Percentiles rank a stretch among this genome's conserved stretches.
phyloP scores from a whole-genome alignment of 1,140 invertebrate genomes.

The Eurosta solidaginis region DNA sequence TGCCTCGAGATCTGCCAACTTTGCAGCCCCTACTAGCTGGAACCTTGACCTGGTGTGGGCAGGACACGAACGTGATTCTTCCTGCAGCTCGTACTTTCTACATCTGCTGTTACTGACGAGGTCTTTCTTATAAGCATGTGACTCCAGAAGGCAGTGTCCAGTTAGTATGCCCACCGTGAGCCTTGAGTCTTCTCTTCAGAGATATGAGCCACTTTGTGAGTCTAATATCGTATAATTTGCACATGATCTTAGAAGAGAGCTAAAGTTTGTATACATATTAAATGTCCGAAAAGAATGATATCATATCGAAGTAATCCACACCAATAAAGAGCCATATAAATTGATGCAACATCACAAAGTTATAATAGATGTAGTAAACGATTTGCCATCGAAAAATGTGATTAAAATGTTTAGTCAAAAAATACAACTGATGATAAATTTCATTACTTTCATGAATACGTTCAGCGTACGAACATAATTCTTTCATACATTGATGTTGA shows the following conservation, averaged over 20 bases:
- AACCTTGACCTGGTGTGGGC: no score
- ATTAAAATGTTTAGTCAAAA: constrained; percentile 40
- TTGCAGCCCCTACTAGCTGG: no score
- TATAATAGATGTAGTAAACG: constrained; percentile 49
- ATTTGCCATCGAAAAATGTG: constrained; percentile 50
- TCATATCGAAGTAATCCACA: neutral
- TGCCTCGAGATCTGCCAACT: no score
- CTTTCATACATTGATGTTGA: neutral
- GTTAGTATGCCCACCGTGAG: no score
- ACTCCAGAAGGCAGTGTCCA: no score
- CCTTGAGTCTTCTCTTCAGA: constrained; percentile 19
- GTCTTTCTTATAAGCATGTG: no score
- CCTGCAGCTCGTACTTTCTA: no score
- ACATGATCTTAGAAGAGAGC: constrained; percentile 18
- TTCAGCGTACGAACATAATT: neutral
- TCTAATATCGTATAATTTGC: no score
- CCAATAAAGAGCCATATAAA: constrained; percentile 23
- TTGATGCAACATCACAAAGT: constrained; percentile 41
- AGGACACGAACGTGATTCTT: no score
- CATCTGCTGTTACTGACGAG: no score
- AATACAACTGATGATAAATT: constrained; percentile 46
- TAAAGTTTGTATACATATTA: constrained; percentile 26
- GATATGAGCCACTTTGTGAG: no score
- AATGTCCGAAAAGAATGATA: constrained; percentile 3
- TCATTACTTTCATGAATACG: constrained; percentile 40